Base-by-base conservation (phyloP, 2,113 vertebrate genomes). In the Helogale parvula region DNA sequence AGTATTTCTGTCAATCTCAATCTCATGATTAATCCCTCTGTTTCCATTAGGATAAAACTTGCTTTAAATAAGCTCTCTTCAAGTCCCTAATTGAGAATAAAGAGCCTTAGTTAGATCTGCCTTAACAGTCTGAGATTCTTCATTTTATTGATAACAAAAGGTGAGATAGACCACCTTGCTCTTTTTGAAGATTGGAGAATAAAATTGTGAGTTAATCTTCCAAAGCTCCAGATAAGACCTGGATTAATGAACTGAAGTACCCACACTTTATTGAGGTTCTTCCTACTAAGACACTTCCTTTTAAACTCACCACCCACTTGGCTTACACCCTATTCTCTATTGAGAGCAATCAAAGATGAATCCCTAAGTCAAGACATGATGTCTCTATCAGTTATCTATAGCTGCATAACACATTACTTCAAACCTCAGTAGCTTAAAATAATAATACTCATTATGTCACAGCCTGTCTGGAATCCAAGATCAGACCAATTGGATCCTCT, bases 141-240 rank as follows among this genome's bases (percentile, higher is more conserved):
- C 71, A 23, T 89, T 79, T 91, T 52, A 50, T 23, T 83, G 60
- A 79, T 69, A 82, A 89, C n/a, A 97, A 89, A 94, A 23, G 5
- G 25, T 88, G 16, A n/a, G 14, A 41, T 0, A 92, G n/a, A 66
- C n/a, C 54, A 85, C 13, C 29, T 9, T 66, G 15, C 11, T 85
- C 52, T 85, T 8, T 47, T 47, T 71, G 54, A 86, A 89, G 29
- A 90, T 1, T 80, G 11, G 35, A 85, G 14, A 89, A 41, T 33
- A 76, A 88, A 25, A 79, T 83, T 92, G 14, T 13, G 82, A 25
- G 9, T 79, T 95, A 60, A 82, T 87, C 54, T 92, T 79, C 29
- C 31, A 57, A 96, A 88, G 6, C 69, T 5, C 19, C 77, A 77
- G 50, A 77, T 74, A 85, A 91, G n/a, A 50, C 19, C 33, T 57